Conservation (phyloP, 2,113 vertebrate species). For the Archocentrus centrarchus region DNA sequence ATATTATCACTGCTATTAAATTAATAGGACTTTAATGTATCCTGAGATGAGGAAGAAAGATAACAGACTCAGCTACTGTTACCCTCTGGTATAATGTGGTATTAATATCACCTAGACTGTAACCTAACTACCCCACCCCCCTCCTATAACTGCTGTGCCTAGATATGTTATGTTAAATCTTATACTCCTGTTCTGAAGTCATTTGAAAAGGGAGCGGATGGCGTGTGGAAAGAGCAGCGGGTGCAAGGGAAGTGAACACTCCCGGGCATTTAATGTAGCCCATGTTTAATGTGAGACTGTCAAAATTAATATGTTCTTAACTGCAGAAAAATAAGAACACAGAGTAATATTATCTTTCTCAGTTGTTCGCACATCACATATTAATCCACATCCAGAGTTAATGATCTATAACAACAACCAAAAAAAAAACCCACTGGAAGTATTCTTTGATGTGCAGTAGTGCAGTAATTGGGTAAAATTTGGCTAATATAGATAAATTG, state of each 20-base stretch:
- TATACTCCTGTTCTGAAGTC: not conserved
- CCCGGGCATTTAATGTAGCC: not conserved
- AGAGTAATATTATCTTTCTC: not conserved
- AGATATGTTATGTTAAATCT: not conserved
- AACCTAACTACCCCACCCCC: not conserved
- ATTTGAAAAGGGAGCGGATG: not conserved
- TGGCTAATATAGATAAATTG: conserved; percentile 49
- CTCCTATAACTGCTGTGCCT: not conserved
- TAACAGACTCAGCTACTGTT: conserved; percentile 16
- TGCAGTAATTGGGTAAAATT: conserved; percentile 53
- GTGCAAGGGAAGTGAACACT: not conserved
- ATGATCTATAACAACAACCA: not conserved
- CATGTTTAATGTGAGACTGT: conserved; percentile 3
- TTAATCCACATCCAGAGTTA: conserved; percentile 15
- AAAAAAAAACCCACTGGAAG: not conserved
- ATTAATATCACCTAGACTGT: conserved; percentile 14
- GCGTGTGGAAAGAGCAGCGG: not conserved
- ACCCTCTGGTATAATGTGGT: conserved; percentile 12
- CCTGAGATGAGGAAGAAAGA: conserved; percentile 38
- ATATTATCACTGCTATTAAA: conserved; percentile 25
- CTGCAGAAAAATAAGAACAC: not conserved
- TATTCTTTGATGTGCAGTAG: conserved; percentile 43
- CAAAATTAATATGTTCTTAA: not conserved
- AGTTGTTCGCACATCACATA: not conserved
- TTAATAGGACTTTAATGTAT: conserved; percentile 21